phyloP scores from a whole-genome alignment of 2,888 invertebrate species.

The Lypha dubia region DNA sequence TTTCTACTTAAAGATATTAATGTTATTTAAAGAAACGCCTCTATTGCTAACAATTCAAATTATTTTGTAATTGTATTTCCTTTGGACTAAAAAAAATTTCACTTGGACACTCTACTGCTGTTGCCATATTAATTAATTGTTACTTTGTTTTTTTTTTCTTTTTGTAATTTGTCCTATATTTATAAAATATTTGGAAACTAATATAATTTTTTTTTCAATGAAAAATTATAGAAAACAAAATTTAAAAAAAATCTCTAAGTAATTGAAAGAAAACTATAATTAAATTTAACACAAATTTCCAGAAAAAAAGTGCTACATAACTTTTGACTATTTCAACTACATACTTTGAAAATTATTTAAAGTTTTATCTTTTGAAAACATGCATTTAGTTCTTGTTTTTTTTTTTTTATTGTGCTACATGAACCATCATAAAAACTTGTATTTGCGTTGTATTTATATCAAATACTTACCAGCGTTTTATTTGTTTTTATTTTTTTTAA shows the following conservation, averaged over 20 bases:
- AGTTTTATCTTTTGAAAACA: neutral
- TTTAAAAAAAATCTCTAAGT: constrained; percentile 50
- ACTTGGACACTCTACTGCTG: constrained; percentile 18
- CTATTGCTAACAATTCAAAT: constrained; percentile 22
- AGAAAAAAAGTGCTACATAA: constrained; percentile 44
- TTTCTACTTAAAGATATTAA: constrained; percentile 50
- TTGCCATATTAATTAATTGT: constrained; percentile 33
- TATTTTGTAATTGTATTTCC: constrained; percentile 4
- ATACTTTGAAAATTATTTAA: neutral
- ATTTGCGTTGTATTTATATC: neutral
- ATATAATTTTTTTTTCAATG: constrained; percentile 38
- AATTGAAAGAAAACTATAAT: neutral
- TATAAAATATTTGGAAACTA: constrained; percentile 66
- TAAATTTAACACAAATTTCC: neutral
- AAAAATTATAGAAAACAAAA: constrained; percentile 46
- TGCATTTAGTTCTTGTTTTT: neutral
- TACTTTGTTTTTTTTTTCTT: constrained; percentile 58
- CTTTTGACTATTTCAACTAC: constrained; percentile 27
- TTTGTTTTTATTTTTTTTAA: neutral
- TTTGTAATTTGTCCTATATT: constrained; percentile 75
- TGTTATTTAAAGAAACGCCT: constrained; percentile 58
- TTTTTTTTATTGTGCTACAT: constrained; percentile 9
- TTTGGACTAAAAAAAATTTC: constrained; percentile 62
- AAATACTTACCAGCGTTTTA: constrained; percentile 55
- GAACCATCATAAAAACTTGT: neutral